Evolutionary conservation across 2,113 vertebrate species (phyloP), one percentile per base, ranked within the genome.

Genomic region (Anoplopoma fimbria): DNA sequence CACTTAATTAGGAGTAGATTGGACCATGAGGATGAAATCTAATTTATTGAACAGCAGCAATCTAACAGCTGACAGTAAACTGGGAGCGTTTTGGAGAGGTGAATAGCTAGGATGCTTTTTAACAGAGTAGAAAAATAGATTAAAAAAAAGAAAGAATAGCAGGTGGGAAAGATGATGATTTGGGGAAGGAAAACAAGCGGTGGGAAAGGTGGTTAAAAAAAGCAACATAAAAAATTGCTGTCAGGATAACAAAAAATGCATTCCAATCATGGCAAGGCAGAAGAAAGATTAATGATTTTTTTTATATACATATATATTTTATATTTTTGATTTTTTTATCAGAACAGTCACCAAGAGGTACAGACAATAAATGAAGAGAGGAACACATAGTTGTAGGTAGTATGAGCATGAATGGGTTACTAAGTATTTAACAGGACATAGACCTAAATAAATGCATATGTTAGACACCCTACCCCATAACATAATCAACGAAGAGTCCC

Each of bases 1-100:
- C 62, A 71, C 74, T 85, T 91, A 90, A 94, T 93, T 93, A 93
- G 77, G 62, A 36, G 40, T 51, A 83, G 86, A 92, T 88, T 89
- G 76, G 67, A 83, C 84, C 67, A 62, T 31, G 34, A 89, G 84
- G 88, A 90, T 69, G 55, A 57, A 82, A 91, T 86, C 38, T 83
- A 88, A 86, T 90, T 91, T 79, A 82, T 60, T 80, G 63, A 85
- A 84, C 36, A 77, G 79, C 86, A 77, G 67, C 47, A 65, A 85
- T 64, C 67, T 27, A 58, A 77, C 63, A 62, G 58, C 57, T 47
- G 69, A 64, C 69, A 51, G 57, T 88, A 73, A 86, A 84, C 75
- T 80, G 31, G 31, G 70, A 75, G 55, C 49, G 47, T 72, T 89
- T 72, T 27, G 12, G 38, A 63, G 60, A 74, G 36, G 25, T 69